Evolutionary conservation across 2,888 invertebrate genomes (phyloP), one percentile per base, ranked within the genome.

Genomic region (Anoplius nigerrimus): DNA sequence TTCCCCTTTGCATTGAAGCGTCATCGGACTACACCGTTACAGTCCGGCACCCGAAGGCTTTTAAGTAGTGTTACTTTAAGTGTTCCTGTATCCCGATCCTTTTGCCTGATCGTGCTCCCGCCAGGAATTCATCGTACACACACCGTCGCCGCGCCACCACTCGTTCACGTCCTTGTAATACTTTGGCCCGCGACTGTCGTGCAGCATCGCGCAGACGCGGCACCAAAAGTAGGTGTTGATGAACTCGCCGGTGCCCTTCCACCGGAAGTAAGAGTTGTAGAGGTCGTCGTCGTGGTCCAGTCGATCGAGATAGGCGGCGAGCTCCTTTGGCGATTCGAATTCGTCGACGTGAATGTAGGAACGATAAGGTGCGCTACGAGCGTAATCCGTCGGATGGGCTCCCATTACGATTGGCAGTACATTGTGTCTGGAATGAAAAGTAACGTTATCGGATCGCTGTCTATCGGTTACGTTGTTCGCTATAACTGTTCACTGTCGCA

Each of bases 271-370:
- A 27, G 97, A 95, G 89, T 98, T 98, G 89, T 98, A 98, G 1
- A 97, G 91, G 52, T 93, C 93, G 86, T 98, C 97, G 88, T 98
- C 95, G 75, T 93, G 91, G 88, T 98, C 97, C 65, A 98, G 91
- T 59, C 94, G 92, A 74, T 93, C 93, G 63, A 98, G 91, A 89
- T 98, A 98, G 34, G 93, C 92, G 45, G 98, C 98, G 72, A 98
- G 90, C 79, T 96, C 95, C 82, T 94, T 93, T 0, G 98, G 95
- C 21, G 95, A 94, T 34, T 93, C 93, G 88, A 98, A 98, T 89
- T 98, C 98, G 86, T 98, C 98, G 21, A 98, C 97, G 89, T 98
- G 98, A 69, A 98, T 95, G 90, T 95, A 98, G 2, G 97, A 97
- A 81, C 95, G 94, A 86, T 95, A 93, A 0, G 98, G 98, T 2